Evolutionary conservation across 2,113 vertebrate genomes (phyloP), one percentile per base, ranked within the genome.

Genomic region (Amblyornis subalaris): DNA sequence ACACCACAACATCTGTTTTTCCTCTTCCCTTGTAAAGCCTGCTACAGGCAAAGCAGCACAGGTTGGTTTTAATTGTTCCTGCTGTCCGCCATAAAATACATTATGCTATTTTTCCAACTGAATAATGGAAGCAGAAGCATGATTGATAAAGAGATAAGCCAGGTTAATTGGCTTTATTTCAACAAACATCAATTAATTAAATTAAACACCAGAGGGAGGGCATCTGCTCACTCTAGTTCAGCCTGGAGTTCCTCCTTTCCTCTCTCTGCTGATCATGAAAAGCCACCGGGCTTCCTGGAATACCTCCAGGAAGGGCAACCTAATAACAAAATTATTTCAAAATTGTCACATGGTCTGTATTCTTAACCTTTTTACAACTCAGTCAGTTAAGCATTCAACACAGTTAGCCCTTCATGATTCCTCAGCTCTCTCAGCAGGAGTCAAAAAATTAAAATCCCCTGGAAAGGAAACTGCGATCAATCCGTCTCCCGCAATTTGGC

Each of bases 161-260:
- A 93, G 95, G 92, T 95, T 96, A 96, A 96, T 95, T 97, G 75
- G 83, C 93, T 95, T 94, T 95, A 93, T 90, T 96, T 96, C 92
- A 96, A 92, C 88, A 96, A 93, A 96, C 88, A 96, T 87, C 92
- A 92, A 95, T 96, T 97, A 97, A 97, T 96, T 88, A 95, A 95
- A 88, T 94, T 91, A 79, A 96, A 92, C 76, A 90, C 88, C 80
- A 90, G 88, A 94, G 76, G 79, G 92, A 94, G 73, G 88, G 88
- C 92, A 95, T 90, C 90, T 96, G 92, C 58, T 95, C 76, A 17
- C 36, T 84, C 33, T 62, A 71, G 60, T 79, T 96, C 83, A 81
- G 76, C 57, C 65, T 82, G 40, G 36, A 90, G 61, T 57, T 87
- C 54, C 40, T 85, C 51, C 44, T 85, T 66, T 76, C 53, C 61